A percentile compares a stretch with the other conserved stretches of the same genome.
Conservation (phyloP, 2,888 invertebrate species). For the Amphipyra tragopoginis region DNA sequence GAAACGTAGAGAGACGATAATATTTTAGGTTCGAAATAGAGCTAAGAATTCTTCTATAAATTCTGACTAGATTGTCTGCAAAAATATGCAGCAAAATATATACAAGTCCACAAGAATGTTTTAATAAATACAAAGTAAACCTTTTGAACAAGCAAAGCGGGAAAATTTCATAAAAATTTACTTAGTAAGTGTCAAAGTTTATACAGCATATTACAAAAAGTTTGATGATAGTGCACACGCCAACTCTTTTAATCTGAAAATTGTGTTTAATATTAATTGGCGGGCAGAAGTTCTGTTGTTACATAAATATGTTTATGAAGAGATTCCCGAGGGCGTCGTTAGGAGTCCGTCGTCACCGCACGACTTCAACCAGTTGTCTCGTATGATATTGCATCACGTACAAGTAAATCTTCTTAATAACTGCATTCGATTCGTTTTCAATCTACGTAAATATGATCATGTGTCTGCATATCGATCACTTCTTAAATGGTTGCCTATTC, state of each 20-base stretch:
- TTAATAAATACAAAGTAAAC: conserved; percentile 22
- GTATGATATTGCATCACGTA: conserved; percentile 35
- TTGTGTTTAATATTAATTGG: conserved; percentile 50
- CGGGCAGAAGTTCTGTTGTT: conserved; percentile 36
- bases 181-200: conserved; percentile 43
- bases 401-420: too few species aligned
- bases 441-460: too few species aligned
- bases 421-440: too few species aligned
- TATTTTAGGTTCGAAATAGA: not conserved
- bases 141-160: conserved; percentile 5
- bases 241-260: conserved; percentile 43
- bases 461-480: too few species aligned
- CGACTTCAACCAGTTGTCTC: conserved; percentile 15
- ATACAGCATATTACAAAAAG: conserved; percentile 35
- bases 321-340: conserved; percentile 33
- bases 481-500: too few species aligned
- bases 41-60: not conserved
- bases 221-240: conserved; percentile 36
- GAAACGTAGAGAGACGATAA: conserved; percentile 13
- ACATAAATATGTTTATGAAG: conserved; percentile 38
- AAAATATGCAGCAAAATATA: too few species aligned
- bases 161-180: conserved; percentile 35
- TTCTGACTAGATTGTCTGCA: not conserved
- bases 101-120: not conserved
- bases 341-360: conserved; percentile 36